These are phyloP conservation scores for Gymnoscopelus microlampas DNA, from an alignment of 2,797 vertebrate species.

Conservation along the genomic window DNA sequence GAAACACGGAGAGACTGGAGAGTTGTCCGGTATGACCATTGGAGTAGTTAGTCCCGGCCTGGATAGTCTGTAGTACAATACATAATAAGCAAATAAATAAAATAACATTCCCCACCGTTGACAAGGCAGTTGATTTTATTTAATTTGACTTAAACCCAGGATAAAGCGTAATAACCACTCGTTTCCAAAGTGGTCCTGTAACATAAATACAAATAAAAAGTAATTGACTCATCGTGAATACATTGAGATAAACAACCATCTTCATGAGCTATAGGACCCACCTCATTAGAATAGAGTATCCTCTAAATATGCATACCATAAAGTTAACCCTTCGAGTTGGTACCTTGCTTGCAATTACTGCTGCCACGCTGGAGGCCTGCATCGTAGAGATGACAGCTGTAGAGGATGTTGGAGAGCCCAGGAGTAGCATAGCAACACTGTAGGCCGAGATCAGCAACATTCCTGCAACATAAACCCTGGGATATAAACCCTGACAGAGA, in stretches of 20 bases:
- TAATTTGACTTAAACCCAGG: background rate
- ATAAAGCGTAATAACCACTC: background rate
- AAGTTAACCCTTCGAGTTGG: background rate
- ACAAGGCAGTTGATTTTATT: background rate
- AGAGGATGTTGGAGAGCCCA: constrained; percentile 68
- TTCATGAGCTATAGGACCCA: no score
- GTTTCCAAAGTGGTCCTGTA: no score
- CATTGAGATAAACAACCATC: no score
- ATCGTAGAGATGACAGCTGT: constrained; percentile 67
- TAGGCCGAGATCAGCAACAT: constrained; percentile 73
- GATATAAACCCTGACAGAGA: background rate
- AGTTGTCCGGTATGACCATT: constrained; percentile 86
- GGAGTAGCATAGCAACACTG: constrained; percentile 61
- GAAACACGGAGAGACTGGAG: constrained; percentile 78
- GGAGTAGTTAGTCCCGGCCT: constrained; percentile 80
- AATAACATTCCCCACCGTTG: background rate
- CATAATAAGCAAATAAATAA: constrained; percentile 7
- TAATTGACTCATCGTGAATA: no score
- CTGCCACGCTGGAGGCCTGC: constrained; percentile 74
- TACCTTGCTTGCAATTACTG: constrained; percentile 83
- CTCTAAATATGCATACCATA: no score
- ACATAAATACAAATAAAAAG: no score
- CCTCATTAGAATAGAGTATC: no score
- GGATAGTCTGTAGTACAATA: constrained; percentile 77
- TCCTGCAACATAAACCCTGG: constrained; percentile 67